A percentile compares a stretch with the other conserved stretches of the same genome.
These are phyloP conservation scores for Drosophila teissieri DNA, from an alignment of 1,140 invertebrate genomes.

Conservation along the genomic window DNA sequence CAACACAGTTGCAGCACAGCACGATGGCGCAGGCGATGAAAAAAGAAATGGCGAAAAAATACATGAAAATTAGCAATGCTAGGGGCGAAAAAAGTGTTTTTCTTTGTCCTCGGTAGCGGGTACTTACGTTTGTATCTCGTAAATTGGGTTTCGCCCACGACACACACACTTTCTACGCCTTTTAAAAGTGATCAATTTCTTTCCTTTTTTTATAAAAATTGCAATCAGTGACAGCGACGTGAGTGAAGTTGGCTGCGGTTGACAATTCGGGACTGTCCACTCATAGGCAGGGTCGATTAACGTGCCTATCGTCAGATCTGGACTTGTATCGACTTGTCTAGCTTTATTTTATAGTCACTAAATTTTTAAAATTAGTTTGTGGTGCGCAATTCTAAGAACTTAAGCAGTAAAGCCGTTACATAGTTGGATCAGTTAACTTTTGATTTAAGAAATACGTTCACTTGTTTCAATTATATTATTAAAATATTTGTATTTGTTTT, in stretches of 20 bases:
- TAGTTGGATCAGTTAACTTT: too few relatives aligned
- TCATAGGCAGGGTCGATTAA: conserved; percentile 1
- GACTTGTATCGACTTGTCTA: too few relatives aligned
- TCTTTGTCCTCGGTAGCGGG: background rate
- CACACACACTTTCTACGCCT: conserved; percentile 52
- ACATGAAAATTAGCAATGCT: conserved; percentile 28
- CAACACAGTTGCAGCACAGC: conserved; percentile 67
- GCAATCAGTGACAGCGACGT: conserved; percentile 78
- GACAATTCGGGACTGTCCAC: conserved; percentile 24
- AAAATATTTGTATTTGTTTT: background rate
- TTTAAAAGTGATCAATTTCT: conserved; percentile 54
- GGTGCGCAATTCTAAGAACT: too few relatives aligned
- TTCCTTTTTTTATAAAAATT: conserved; percentile 71
- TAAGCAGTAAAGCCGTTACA: too few relatives aligned
- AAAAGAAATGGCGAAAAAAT: conserved; percentile 76
- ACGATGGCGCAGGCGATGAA: conserved; percentile 64
- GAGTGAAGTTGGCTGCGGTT: conserved; percentile 75
- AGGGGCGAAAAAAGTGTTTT: background rate
- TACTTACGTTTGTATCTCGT: conserved; percentile 55
- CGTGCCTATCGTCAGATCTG: background rate
- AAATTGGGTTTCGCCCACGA: conserved; percentile 24
- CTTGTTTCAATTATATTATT: too few relatives aligned
- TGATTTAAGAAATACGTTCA: too few relatives aligned
- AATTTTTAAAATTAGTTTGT: too few relatives aligned
- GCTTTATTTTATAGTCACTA: too few relatives aligned